phyloP scores from a whole-genome alignment of 1,140 invertebrate genomes.

The Rhagoletis zephyria region DNA sequence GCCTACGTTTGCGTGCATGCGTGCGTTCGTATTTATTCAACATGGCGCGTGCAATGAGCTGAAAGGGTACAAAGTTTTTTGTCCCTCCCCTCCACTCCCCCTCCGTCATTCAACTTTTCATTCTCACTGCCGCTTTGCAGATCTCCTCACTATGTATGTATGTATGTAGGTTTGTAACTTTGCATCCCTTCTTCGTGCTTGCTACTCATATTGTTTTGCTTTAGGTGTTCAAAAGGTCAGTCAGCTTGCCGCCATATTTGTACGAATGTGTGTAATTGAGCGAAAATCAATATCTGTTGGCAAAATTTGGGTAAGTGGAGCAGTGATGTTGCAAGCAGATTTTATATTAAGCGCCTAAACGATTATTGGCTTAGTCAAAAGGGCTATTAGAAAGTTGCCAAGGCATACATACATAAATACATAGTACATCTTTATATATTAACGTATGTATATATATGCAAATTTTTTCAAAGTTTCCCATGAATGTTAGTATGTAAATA shows the following conservation, averaged over 20 bases:
- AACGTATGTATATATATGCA: not conserved
- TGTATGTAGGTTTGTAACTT: not conserved
- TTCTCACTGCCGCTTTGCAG: not conserved
- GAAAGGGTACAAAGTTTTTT: constrained; percentile 11
- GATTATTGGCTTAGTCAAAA: constrained; percentile 24
- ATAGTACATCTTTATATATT: not conserved
- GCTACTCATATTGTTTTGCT: not conserved
- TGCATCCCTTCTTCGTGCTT: not conserved
- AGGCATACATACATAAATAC: not conserved
- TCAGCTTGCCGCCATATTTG: not conserved
- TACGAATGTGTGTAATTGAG: constrained; percentile 23
- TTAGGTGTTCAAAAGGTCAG: constrained; percentile 26
- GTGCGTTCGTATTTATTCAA: not conserved
- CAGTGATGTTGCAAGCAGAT: not conserved
- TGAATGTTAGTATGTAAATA: not conserved
- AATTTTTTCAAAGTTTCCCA: not conserved
- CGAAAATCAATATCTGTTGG: constrained; percentile 19
- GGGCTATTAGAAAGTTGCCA: not conserved
- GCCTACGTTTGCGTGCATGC: not conserved
- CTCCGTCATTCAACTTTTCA: not conserved
- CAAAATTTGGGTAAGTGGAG: constrained; percentile 10
- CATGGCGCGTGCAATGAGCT: not conserved
- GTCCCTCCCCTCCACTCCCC: no score
- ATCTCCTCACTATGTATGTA: not conserved
- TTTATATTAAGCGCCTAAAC: constrained; percentile 7